These are phyloP conservation scores for Microcebus murinus DNA, from an alignment of 2,113 vertebrate species.

Conservation along the genomic window DNA sequence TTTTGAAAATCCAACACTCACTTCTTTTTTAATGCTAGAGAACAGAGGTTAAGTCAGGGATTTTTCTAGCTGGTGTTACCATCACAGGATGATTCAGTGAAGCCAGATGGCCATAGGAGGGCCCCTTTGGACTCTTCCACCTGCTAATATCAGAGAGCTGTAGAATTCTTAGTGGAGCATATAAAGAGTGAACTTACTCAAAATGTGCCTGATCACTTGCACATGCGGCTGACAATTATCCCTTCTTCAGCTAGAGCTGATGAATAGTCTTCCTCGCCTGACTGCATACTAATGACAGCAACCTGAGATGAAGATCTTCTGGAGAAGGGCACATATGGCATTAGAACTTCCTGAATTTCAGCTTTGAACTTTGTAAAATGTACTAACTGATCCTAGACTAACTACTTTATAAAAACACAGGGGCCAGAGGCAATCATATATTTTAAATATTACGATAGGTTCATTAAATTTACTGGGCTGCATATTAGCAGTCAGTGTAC, in stretches of 20 bases:
- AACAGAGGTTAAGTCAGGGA: constrained; percentile 58
- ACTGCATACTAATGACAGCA: not conserved
- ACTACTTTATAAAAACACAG: not conserved
- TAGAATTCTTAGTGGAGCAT: not conserved
- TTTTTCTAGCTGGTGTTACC: not conserved
- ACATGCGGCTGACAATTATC: not conserved
- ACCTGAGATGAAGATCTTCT: not conserved
- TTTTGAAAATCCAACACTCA: constrained; percentile 20
- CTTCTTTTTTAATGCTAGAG: constrained; percentile 13
- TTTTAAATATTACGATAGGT: not conserved
- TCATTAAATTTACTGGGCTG: not conserved
- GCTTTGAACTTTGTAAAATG: constrained; percentile 18
- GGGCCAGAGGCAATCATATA: not conserved
- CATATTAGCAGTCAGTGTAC: not conserved
- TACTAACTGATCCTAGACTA: not conserved
- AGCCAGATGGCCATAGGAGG: not conserved
- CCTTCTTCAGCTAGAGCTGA: not conserved
- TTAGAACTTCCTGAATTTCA: not conserved
- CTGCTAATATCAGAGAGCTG: constrained; percentile 8
- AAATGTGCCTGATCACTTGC: not conserved
- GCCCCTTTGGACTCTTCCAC: not conserved
- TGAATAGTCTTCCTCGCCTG: not conserved
- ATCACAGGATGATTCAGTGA: not conserved
- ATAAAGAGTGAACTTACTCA: not conserved
- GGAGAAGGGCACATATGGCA: not conserved